Evolutionary conservation across 2,888 invertebrate genomes (phyloP).

Genomic region (Drepanosiphum platanoidis): DNA sequence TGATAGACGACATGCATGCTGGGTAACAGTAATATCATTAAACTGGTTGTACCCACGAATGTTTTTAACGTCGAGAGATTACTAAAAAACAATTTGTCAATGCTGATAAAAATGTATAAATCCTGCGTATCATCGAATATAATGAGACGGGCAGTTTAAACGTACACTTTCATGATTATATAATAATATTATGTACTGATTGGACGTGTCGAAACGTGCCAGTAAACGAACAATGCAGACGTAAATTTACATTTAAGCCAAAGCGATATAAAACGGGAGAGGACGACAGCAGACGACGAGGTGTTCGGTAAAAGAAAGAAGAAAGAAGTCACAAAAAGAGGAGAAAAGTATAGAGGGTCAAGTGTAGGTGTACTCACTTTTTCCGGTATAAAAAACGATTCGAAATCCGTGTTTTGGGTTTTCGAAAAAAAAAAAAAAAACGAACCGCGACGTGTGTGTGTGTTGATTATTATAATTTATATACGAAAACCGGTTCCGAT

Average conservation of each 20-base stretch:
- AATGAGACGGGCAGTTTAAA: background rate
- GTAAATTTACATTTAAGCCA: background rate
- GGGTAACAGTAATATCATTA: too few species aligned
- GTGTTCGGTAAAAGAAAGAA: background rate
- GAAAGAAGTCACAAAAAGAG: background rate
- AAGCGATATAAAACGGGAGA: background rate
- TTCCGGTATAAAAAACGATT: background rate
- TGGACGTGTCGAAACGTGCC: background rate
- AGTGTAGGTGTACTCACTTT: constrained; percentile 4
- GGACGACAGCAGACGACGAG: background rate
- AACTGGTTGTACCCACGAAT: too few species aligned
- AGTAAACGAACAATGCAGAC: background rate
- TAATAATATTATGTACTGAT: background rate
- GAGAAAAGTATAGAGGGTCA: background rate
- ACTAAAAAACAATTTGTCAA: background rate
- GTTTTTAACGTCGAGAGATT: background rate
- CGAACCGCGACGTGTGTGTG: background rate
- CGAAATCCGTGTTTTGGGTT: background rate
- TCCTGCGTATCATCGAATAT: background rate
- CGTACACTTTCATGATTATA: background rate
- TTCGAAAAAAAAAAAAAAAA: background rate
- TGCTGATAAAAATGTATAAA: background rate
- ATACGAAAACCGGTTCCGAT: background rate
- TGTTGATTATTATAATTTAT: too few species aligned
- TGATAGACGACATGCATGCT: too few species aligned